Percentiles rank a stretch among this genome's conserved stretches.
Evolutionary conservation across 2,888 invertebrate species (phyloP).

Genomic region (Gortyna flavago): DNA sequence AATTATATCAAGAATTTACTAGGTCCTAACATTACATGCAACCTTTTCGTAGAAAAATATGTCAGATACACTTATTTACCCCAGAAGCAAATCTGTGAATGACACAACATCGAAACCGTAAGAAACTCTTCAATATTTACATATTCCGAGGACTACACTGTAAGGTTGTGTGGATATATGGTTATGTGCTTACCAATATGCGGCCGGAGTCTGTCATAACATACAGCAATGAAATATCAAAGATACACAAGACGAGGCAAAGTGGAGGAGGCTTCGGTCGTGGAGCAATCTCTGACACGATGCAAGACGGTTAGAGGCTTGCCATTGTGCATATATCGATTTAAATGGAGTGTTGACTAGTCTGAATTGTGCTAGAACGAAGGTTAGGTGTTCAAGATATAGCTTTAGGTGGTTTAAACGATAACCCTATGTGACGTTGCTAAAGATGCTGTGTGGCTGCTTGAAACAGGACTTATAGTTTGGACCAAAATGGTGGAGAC

Average conservation of each 20-base stretch:
- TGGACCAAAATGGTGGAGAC: not conserved
- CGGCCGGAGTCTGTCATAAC: conserved; percentile 65
- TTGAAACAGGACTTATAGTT: not conserved
- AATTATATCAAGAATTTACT: not conserved
- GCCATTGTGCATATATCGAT: conserved; percentile 40
- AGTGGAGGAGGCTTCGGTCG: conserved; percentile 57
- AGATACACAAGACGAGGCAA: conserved; percentile 60
- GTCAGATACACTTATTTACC: conserved; percentile 34
- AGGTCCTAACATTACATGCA: not conserved
- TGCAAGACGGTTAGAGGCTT: conserved; percentile 27
- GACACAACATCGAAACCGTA: conserved; percentile 40
- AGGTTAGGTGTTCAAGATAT: not conserved
- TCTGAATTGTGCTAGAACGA: not conserved
- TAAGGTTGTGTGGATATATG: conserved; percentile 30
- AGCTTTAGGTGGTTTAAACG: not conserved
- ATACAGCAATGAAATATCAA: conserved; percentile 65
- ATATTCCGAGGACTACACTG: conserved; percentile 39
- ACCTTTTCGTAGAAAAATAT: conserved; percentile 26
- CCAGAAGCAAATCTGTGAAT: conserved; percentile 34
- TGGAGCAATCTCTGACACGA: conserved; percentile 38
- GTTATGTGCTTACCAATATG: conserved; percentile 59
- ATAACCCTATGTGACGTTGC: not conserved
- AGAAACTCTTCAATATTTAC: conserved; percentile 59
- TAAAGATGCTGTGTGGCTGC: not conserved
- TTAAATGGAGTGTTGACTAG: conserved; percentile 26